Conservation (phyloP, 2,888 invertebrate genomes). For the Mycalesis mineus region DNA sequence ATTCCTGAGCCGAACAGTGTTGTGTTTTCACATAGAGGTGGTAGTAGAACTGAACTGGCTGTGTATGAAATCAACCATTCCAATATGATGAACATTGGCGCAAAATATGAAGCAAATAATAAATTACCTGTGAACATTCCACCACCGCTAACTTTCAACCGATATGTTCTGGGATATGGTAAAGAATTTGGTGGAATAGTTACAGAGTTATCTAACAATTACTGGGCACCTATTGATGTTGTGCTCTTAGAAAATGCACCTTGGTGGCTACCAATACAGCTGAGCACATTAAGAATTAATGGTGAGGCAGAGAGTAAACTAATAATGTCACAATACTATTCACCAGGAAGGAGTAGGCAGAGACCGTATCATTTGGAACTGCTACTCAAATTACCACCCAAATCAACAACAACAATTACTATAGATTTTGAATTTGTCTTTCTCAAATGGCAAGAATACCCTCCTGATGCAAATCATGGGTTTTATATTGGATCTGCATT, state of each 20-base stretch:
- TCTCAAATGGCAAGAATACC: constrained; percentile 99
- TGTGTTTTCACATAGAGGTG: constrained; percentile 82
- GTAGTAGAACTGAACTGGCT: constrained; percentile 81
- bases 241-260: constrained; percentile 93
- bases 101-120: constrained; percentile 69
- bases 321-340: constrained; percentile 73
- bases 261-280: constrained; percentile 93
- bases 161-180: constrained; percentile 92
- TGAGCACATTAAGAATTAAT: constrained; percentile 89
- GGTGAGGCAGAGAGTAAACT: constrained; percentile 79
- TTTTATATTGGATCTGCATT: constrained; percentile 96
- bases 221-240: constrained; percentile 85
- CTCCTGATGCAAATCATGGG: constrained; percentile 99
- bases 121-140: constrained; percentile 72
- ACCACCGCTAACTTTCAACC: constrained; percentile 86
- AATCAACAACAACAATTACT: constrained; percentile 87
- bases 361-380: constrained; percentile 93
- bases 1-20: constrained; percentile 79
- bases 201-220: constrained; percentile 89
- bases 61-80: constrained; percentile 82
- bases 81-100: constrained; percentile 84
- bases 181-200: constrained; percentile 94
- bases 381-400: constrained; percentile 86
- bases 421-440: constrained; percentile 97
- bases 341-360: constrained; percentile 89